Evolutionary conservation across 2,888 invertebrate species (phyloP).

Genomic region (Mythimna lalbum): DNA sequence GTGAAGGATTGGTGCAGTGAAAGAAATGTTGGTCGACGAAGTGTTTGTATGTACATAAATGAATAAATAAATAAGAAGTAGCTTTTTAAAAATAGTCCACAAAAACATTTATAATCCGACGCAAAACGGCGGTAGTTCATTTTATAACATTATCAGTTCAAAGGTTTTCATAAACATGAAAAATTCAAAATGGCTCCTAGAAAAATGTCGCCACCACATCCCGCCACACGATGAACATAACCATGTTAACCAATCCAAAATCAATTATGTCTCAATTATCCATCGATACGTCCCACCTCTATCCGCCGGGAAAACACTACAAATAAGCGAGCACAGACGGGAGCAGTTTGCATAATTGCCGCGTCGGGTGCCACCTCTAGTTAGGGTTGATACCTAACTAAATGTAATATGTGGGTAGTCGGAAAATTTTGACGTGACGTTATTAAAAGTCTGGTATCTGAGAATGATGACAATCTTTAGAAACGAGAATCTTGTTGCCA

Average conservation of each 20-base stretch:
- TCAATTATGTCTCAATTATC: constrained; percentile 62
- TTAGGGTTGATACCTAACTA: constrained; percentile 55
- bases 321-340: constrained; percentile 77
- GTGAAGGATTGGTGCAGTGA: no score
- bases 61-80: no score
- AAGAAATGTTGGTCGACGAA: no score
- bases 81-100: no score
- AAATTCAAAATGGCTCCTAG: neutral
- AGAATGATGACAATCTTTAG: neutral
- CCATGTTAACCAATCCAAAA: constrained; percentile 51
- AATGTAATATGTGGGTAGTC: constrained; percentile 24
- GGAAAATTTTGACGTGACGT: constrained; percentile 27
- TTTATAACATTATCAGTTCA: neutral
- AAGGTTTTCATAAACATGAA: neutral
- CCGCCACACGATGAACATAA: constrained; percentile 24
- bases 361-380: constrained; percentile 64
- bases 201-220: constrained; percentile 9
- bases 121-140: neutral
- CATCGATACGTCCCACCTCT: constrained; percentile 68
- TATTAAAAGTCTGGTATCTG: neutral
- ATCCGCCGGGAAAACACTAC: constrained; percentile 73
- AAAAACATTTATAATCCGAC: neutral
- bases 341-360: constrained; percentile 83
- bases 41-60: no score
- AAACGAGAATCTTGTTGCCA: neutral